phyloP scores from a whole-genome alignment of 53 echinoderm and acorn worm species.

The Antedon mediterranea region DNA sequence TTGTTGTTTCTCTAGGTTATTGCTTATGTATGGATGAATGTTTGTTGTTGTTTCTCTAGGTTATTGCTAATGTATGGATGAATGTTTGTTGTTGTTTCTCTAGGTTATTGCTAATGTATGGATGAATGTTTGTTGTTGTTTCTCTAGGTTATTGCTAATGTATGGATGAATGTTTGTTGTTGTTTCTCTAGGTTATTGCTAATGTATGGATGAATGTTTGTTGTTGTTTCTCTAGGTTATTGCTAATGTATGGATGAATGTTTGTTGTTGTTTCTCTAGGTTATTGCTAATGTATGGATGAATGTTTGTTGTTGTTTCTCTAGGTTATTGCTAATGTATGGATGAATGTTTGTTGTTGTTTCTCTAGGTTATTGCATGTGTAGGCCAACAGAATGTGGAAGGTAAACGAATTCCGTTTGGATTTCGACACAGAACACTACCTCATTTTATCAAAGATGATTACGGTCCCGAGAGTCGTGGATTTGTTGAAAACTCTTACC shows the following conservation, averaged over 20 bases:
- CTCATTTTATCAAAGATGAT: constrained; percentile 99
- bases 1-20: constrained; percentile 93
- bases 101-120: constrained; percentile 99
- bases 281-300: constrained; percentile 85
- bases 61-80: constrained; percentile 85
- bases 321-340: constrained; percentile 99
- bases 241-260: constrained; percentile 30
- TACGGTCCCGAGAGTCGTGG: constrained; percentile 98
- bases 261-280: constrained; percentile 43
- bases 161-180: neutral
- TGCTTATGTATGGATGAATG: constrained; percentile 64
- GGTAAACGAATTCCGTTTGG: constrained; percentile 99
- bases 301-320: neutral
- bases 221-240: constrained; percentile 93
- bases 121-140: neutral
- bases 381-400: constrained; percentile 98
- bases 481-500: constrained; percentile 98
- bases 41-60: constrained; percentile 43
- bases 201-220: neutral
- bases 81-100: neutral
- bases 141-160: constrained; percentile 96
- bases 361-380: constrained; percentile 98
- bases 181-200: constrained; percentile 96
- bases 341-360: neutral
- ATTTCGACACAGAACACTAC: constrained; percentile 94